Evolutionary conservation across 2,888 invertebrate species (phyloP), one percentile per base, ranked within the genome.

Genomic region (Synanthedon tipuliformis): DNA sequence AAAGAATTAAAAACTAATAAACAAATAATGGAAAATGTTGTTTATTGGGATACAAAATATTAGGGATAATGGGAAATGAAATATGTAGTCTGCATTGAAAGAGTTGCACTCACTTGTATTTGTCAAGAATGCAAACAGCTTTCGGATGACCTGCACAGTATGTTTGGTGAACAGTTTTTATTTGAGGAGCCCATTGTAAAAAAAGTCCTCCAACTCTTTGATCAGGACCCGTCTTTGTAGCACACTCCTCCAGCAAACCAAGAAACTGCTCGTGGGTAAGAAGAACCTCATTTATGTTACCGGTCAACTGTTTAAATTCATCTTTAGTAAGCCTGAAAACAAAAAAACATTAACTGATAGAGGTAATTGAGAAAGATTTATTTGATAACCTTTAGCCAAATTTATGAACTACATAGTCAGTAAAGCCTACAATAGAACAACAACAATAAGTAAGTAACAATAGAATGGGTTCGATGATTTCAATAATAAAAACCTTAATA

Each of bases 141-240:
- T 92, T 92, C 0, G 99, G 99, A 89, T 99, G 99, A 61, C 95
- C 92, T 54, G 93, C 91, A 81, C 98, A 98, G 78, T 99, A 99
- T 12, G 90, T 89, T 68, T 93, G 92, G 76, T 98, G 96, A 11
- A 96, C 92, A 60, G 89, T 86, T 81, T 97, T 96, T 62, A 96
- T 90, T 69, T 90, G 90, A 16, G 94, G 92, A 4, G 95, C 95
- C 82, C 93, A 92, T 55, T 93, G 93, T 56, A 99, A 83, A 78
- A 99, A 98, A 11, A 97, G 87, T 62, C 95, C 96, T 2, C 99
- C 99, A 15, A 97, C 93, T 64, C 95, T 89, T 76, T 97, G 96
- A 59, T 95, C 94, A 7, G 89, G 84, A 3, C 92, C 90, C 51
- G 91, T 89, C 65, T 91, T 89, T 49, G 90, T 89, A 60, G 93